phyloP scores from a whole-genome alignment of 2,888 invertebrate species.

The Drosophila greeni region DNA sequence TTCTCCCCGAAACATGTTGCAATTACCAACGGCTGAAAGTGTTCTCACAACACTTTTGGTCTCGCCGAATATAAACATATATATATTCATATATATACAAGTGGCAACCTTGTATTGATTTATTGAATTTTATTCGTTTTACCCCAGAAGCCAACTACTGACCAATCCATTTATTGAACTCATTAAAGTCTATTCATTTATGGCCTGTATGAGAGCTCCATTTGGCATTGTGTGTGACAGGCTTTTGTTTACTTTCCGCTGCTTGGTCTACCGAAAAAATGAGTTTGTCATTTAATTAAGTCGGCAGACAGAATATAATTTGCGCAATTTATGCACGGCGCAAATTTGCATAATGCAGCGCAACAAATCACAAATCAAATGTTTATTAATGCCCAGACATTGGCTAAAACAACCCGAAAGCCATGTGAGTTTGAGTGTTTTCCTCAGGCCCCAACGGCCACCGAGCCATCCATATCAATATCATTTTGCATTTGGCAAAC shows the following conservation, averaged over 20 bases:
- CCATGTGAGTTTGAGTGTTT: background rate
- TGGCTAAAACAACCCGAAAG: slow-evolving; percentile 13
- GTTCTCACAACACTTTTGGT: slow-evolving; percentile 27
- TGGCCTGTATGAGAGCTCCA: background rate
- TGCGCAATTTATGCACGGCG: slow-evolving; percentile 58
- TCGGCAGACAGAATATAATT: slow-evolving; percentile 60
- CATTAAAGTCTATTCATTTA: slow-evolving; percentile 26
- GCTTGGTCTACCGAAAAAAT: slow-evolving; percentile 26
- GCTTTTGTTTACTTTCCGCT: slow-evolving; percentile 21
- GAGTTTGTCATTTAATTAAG: slow-evolving; percentile 63
- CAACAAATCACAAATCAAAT: slow-evolving; percentile 68
- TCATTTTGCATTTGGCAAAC: slow-evolving; percentile 43
- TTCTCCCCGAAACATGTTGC: background rate
- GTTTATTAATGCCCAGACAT: slow-evolving; percentile 53
- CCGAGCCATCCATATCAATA: slow-evolving; percentile 33
- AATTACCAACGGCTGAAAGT: slow-evolving; percentile 24
- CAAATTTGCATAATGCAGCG: slow-evolving; percentile 65
- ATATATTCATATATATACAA: background rate
- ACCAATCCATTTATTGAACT: slow-evolving; percentile 20
- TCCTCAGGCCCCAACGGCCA: background rate
- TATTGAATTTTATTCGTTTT: slow-evolving; percentile 22
- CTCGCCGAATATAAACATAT: background rate
- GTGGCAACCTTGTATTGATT: slow-evolving; percentile 30
- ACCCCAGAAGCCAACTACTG: slow-evolving; percentile 3
- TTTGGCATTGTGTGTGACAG: background rate